A percentile compares a stretch with the other conserved stretches of the same genome.
These are phyloP conservation scores for Astreopora myriophthalma DNA, from an alignment of 64 coral and sea anemone genomes.

Conservation along the genomic window DNA sequence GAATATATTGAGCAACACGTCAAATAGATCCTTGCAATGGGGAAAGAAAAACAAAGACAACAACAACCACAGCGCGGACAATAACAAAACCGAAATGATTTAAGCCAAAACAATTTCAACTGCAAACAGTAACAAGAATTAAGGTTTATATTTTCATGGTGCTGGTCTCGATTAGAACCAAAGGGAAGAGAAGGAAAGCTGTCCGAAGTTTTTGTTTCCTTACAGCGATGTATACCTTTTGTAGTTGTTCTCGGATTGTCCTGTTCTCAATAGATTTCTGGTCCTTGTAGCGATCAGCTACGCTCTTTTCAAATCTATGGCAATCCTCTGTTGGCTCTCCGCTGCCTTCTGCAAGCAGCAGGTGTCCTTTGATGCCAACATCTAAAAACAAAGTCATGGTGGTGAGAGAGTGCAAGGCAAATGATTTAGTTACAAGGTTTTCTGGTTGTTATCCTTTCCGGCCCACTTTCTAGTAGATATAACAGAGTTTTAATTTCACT, in stretches of 20 bases:
- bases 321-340: background rate
- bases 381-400: background rate
- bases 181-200: background rate
- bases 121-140: no score
- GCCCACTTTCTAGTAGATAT: no score
- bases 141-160: no score
- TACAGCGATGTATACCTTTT: background rate
- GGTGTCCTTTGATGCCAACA: background rate
- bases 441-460: background rate
- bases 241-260: background rate
- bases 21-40: no score
- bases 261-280: background rate
- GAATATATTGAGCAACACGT: no score
- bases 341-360: background rate
- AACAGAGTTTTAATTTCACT: no score
- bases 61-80: no score
- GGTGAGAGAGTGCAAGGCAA: background rate
- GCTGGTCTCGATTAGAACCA: no score
- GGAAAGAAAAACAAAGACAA: no score
- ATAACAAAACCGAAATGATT: no score
- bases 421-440: background rate
- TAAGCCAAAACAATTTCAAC: background rate
- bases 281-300: background rate
- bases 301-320: background rate
- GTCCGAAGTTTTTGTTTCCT: background rate